Percentiles rank a stretch among this genome's conserved stretches.
phyloP scores from a whole-genome alignment of 2,888 invertebrate species.

The Nemotelus pantherinus region DNA sequence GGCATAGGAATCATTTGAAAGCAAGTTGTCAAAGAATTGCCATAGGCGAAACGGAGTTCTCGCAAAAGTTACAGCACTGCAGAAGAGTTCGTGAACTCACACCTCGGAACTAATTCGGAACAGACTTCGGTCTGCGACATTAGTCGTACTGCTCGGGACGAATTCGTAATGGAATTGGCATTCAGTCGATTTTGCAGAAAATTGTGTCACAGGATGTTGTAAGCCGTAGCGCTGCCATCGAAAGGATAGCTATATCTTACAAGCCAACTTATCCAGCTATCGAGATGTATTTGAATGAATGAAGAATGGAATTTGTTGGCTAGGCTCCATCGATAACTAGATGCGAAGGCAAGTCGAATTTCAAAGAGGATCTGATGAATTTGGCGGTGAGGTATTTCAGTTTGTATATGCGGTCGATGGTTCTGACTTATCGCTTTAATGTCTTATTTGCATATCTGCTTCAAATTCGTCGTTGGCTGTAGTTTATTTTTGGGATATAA shows the following conservation, averaged over 20 bases:
- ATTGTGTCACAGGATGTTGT: conserved; percentile 45
- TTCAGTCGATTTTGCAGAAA: conserved; percentile 47
- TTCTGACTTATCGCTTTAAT: conserved; percentile 41
- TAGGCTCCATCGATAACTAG: not conserved
- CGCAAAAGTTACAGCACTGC: not conserved
- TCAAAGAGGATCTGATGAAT: not conserved
- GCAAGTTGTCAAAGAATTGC: not conserved
- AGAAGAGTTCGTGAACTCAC: conserved; percentile 14
- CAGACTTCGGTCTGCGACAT: conserved; percentile 1
- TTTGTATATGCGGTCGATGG: conserved; percentile 42
- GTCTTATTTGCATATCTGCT: conserved; percentile 47
- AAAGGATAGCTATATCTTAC: not conserved
- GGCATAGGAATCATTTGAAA: not conserved
- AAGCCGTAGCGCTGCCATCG: not conserved
- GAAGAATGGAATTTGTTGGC: conserved; percentile 25
- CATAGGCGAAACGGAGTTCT: not conserved
- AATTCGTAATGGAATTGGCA: conserved; percentile 50
- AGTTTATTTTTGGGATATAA: conserved; percentile 28
- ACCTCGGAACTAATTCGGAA: conserved; percentile 28
- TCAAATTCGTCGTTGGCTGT: conserved; percentile 27
- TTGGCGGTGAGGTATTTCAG: conserved; percentile 25
- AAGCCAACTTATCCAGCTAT: conserved; percentile 15
- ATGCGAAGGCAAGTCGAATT: not conserved
- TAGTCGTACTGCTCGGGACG: conserved; percentile 17
- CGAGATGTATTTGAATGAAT: conserved; percentile 8